Conservation (phyloP, 2,888 invertebrate genomes). For the Cistogaster globosa region DNA sequence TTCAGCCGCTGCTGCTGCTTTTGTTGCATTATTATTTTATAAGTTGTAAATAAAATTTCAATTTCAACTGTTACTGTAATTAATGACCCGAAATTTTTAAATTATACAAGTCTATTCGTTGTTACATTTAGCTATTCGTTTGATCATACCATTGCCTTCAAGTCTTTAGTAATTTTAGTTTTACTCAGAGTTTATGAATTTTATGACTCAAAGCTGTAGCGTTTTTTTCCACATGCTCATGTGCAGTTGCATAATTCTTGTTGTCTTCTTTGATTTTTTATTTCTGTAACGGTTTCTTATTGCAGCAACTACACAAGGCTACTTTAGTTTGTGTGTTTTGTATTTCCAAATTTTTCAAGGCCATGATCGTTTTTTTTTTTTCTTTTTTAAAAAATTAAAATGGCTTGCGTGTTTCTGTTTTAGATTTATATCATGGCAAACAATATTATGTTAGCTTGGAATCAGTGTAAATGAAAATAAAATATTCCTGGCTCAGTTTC, state of each 20-base stretch:
- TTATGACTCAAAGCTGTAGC: constrained; percentile 42
- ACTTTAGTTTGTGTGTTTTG: constrained; percentile 19
- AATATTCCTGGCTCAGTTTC: no score
- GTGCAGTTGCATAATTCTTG: constrained; percentile 63
- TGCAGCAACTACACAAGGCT: constrained; percentile 22
- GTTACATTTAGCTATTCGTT: not conserved
- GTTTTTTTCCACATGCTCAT: constrained; percentile 36
- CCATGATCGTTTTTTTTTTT: constrained; percentile 45
- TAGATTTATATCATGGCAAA: no score
- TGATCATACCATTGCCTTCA: not conserved
- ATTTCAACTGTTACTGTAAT: not conserved
- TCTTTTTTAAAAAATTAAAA: not conserved
- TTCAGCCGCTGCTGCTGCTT: constrained; percentile 5
- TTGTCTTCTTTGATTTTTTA: constrained; percentile 40
- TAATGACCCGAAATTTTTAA: not conserved
- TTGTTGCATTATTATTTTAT: constrained; percentile 2
- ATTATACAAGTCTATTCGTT: not conserved
- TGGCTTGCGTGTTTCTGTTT: no score
- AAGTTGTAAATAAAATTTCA: constrained; percentile 34
- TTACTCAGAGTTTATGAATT: not conserved
- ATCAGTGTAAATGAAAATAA: no score
- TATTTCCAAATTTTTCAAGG: constrained; percentile 60
- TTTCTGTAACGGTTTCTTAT: constrained; percentile 23
- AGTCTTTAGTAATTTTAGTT: constrained; percentile 15
- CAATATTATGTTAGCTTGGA: no score